A percentile compares a stretch with the other conserved stretches of the same genome.
phyloP scores from a whole-genome alignment of 1,140 invertebrate genomes.

The Drosophila mojavensis region DNA sequence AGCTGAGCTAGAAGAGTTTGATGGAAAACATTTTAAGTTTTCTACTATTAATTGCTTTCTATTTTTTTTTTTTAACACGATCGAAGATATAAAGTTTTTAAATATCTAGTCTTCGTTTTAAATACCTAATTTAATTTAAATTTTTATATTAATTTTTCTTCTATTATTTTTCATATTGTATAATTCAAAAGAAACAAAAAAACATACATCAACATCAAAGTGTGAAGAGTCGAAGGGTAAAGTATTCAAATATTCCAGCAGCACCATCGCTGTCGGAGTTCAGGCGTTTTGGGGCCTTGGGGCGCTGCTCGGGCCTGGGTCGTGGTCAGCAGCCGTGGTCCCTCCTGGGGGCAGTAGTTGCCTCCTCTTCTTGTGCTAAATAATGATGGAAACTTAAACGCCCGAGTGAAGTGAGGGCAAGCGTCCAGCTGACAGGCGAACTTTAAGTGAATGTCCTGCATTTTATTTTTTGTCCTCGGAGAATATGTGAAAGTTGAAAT shows the following conservation, averaged over 20 bases:
- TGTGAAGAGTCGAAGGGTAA: conserved; percentile 23
- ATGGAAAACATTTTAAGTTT: conserved; percentile 20
- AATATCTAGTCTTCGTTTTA: no score
- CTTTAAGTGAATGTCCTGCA: conserved; percentile 78
- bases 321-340: conserved; percentile 33
- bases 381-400: conserved; percentile 79
- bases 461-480: conserved; percentile 78
- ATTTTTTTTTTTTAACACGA: no score
- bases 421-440: conserved; percentile 55
- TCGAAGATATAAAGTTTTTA: no score
- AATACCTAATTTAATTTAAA: no score
- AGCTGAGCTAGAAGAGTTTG: neutral
- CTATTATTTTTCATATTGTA: neutral
- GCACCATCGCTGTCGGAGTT: conserved; percentile 16
- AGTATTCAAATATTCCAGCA: conserved; percentile 27
- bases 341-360: conserved; percentile 66
- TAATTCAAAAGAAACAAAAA: neutral
- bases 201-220: conserved; percentile 32
- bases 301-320: neutral
- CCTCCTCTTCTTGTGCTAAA: conserved; percentile 72
- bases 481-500: conserved; percentile 77
- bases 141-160: neutral
- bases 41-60: no score
- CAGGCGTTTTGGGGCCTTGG: conserved; percentile 16
- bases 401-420: conserved; percentile 51